Conservation (phyloP, 2,113 vertebrate species). For the Daphoenositta chrysoptera region DNA sequence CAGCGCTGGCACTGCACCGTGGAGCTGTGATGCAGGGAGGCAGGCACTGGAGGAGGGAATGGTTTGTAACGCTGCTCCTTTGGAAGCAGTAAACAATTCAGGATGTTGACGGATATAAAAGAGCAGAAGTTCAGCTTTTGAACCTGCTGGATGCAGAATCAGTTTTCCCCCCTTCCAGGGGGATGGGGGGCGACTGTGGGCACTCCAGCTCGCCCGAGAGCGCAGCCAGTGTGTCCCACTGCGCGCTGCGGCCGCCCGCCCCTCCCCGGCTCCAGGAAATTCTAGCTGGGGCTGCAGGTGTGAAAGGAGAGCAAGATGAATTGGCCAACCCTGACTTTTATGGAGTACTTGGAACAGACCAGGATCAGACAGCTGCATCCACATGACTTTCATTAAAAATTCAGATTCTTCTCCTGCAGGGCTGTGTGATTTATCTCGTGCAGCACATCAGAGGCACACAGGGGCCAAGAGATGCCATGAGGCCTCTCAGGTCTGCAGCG, state of each 20-base stretch:
- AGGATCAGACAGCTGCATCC: conserved; percentile 59
- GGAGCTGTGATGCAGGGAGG: neutral
- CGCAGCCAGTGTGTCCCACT: fast-evolving
- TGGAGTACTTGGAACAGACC: conserved; percentile 54
- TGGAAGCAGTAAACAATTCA: neutral
- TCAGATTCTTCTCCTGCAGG: conserved; percentile 79
- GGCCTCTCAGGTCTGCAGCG: neutral
- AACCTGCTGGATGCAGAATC: neutral
- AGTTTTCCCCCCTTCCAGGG: neutral
- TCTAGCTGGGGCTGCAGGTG: conserved; percentile 60
- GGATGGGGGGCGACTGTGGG: neutral
- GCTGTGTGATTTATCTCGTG: conserved; percentile 82
- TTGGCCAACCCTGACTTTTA: conserved; percentile 58
- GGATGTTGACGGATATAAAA: neutral
- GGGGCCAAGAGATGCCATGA: neutral
- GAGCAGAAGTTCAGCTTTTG: neutral
- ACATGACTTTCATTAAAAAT: conserved; percentile 89
- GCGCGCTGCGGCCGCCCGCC: neutral
- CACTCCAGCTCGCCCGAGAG: neutral
- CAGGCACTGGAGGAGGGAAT: neutral
- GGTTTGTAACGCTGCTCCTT: neutral
- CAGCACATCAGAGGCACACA: conserved; percentile 67
- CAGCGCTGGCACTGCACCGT: fast-evolving
- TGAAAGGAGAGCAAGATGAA: conserved; percentile 57
- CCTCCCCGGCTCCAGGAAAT: conserved; percentile 21